phyloP scores from a whole-genome alignment of 1,140 invertebrate genomes.

The Pectinophora gossypiella region DNA sequence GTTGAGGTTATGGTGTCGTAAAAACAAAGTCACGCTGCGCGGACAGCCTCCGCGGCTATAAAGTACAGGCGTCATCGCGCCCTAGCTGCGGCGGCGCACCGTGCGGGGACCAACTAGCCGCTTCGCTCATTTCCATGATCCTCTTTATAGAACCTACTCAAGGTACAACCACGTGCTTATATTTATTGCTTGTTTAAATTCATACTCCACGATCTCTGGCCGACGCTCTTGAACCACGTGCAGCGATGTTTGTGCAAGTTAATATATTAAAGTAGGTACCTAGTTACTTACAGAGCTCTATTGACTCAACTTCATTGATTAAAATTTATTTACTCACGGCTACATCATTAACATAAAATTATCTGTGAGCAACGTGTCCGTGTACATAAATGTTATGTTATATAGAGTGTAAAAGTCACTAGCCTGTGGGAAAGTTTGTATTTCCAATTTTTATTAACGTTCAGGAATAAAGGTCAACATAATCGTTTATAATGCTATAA shows the following conservation, averaged over 20 bases:
- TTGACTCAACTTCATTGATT: too few species aligned
- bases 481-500: constrained; percentile 31
- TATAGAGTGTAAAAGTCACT: constrained; percentile 22
- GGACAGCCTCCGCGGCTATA: constrained; percentile 43
- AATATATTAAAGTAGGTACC: not conserved
- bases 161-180: not conserved
- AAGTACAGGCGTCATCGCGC: constrained; percentile 48
- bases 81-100: not conserved
- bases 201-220: too few species aligned
- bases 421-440: constrained; percentile 32
- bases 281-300: too few species aligned
- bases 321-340: too few species aligned
- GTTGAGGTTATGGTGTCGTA: constrained; percentile 58
- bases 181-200: constrained; percentile 1
- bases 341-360: not conserved
- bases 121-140: constrained; percentile 1
- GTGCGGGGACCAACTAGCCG: not conserved
- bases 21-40: constrained; percentile 70
- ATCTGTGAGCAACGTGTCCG: not conserved
- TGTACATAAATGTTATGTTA: not conserved
- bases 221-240: not conserved
- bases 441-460: constrained; percentile 33
- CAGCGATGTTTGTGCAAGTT: too few species aligned
- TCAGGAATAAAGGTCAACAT: constrained; percentile 28
- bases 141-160: not conserved